Conservation (phyloP, 2,888 invertebrate genomes). For the Eudemis profundana region DNA sequence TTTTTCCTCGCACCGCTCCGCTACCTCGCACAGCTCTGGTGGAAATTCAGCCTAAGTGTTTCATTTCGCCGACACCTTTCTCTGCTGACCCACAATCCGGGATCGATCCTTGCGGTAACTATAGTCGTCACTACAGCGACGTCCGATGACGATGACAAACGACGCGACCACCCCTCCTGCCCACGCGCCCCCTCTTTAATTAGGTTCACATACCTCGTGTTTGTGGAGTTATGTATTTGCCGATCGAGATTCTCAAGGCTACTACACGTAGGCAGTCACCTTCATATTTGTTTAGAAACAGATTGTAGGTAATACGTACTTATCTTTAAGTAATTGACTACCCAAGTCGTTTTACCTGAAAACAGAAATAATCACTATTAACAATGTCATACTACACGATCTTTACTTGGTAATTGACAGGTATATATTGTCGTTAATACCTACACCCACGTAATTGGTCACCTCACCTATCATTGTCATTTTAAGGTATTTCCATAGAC, state of each 20-base stretch:
- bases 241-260: slow-evolving; percentile 11
- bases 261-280: slow-evolving; percentile 4
- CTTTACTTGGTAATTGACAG: neutral
- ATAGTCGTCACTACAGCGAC: slow-evolving; percentile 20
- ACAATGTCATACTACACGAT: neutral
- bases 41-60: neutral
- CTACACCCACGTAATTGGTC: neutral
- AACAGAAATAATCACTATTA: neutral
- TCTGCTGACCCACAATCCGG: slow-evolving; percentile 5
- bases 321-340: neutral
- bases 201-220: slow-evolving; percentile 1
- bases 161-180: neutral
- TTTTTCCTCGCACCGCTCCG: no score
- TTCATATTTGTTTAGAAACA: neutral
- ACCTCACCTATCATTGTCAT: neutral
- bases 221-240: slow-evolving; percentile 5
- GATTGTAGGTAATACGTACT: neutral
- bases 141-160: slow-evolving; percentile 26
- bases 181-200: slow-evolving; percentile 23
- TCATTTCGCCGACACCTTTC: neutral
- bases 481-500: no score
- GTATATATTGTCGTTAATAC: no score
- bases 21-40: no score
- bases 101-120: slow-evolving; percentile 13
- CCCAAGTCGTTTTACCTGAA: slow-evolving; percentile 1